Evolutionary conservation across 1,140 invertebrate genomes (phyloP), one percentile per base, ranked within the genome.

Genomic region (Tetramorium simillimum): DNA sequence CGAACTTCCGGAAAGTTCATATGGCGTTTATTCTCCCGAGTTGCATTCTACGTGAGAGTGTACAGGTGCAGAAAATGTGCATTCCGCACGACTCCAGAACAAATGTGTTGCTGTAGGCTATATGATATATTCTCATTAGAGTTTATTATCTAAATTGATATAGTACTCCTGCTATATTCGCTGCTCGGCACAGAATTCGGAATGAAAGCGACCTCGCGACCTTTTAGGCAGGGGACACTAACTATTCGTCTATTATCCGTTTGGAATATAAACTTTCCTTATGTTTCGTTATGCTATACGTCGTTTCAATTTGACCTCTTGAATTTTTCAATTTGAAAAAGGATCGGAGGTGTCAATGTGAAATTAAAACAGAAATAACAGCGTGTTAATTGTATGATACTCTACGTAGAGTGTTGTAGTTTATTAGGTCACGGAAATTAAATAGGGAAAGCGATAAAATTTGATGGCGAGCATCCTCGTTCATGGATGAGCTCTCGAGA

Each of bases 71-170:
- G 77, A 80, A 80, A 80, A 80, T 80, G 77, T 40, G 60, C 77
- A 80, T 80, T 80, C 49, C 62, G 49, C 77, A 51, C 43, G 62
- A 24, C 46, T 21, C 46, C 33, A 40, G 62, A 80, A 80, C 77
- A 80, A 80, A 80, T 80, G 77, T 80, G 77, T 80, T 80, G 46
- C 77, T n/a, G 77, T 69, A 80, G 60, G 62, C 62, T 51, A 80
- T 80, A 80, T 69, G 77, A 80, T 80, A 67, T 80, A 80, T 80
- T 67, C 77, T 80, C 62, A 80, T 80, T 80, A 80, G 77, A 82
- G 65, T 82, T 82, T 58, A 82, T 82, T 69, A 72, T 60, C 78
- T 60, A 82, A 82, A 82, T 82, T 82, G 65, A 82, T 82, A 82
- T 82, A 82, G 12, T 46, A 58, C 62, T 73, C 18, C 10, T 70